These are phyloP conservation scores for Achroia grisella DNA, from an alignment of 1,140 invertebrate species.

Conservation along the genomic window DNA sequence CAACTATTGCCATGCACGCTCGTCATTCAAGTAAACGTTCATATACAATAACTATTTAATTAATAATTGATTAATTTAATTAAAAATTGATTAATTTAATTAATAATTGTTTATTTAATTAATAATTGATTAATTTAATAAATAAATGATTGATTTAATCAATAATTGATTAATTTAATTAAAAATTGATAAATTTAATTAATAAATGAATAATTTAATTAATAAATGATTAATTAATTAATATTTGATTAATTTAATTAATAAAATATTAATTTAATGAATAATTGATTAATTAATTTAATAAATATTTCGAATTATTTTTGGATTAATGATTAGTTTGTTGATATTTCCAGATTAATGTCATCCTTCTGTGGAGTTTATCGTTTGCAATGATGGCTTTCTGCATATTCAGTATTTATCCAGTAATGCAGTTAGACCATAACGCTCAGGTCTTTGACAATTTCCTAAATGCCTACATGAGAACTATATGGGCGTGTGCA, in stretches of 20 bases:
- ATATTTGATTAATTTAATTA: too few species aligned
- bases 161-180: background rate
- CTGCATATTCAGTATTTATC: conserved; percentile 23
- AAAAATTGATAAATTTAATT: background rate
- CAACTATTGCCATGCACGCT: too few species aligned
- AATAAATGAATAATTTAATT: too few species aligned
- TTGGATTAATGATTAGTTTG: background rate
- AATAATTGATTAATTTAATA: too few species aligned
- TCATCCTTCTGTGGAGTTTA: conserved; percentile 17
- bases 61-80: too few species aligned
- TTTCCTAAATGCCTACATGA: conserved; percentile 74
- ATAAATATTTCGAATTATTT: background rate
- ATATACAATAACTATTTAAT: too few species aligned
- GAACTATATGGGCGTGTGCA: conserved; percentile 75
- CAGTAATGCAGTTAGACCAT: conserved; percentile 19
- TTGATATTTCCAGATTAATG: conserved; percentile 17
- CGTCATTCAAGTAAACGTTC: too few species aligned
- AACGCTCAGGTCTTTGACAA: conserved; percentile 24
- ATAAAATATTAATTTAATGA: too few species aligned
- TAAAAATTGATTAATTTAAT: too few species aligned
- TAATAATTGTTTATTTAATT: too few species aligned
- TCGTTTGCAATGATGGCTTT: conserved; percentile 23
- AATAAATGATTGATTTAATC: background rate
- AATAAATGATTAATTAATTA: too few species aligned
- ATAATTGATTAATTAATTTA: too few species aligned